Percentiles rank a stretch among this genome's conserved stretches.
phyloP scores from a whole-genome alignment of 1,140 invertebrate genomes.

The Ceratitis capitata region DNA sequence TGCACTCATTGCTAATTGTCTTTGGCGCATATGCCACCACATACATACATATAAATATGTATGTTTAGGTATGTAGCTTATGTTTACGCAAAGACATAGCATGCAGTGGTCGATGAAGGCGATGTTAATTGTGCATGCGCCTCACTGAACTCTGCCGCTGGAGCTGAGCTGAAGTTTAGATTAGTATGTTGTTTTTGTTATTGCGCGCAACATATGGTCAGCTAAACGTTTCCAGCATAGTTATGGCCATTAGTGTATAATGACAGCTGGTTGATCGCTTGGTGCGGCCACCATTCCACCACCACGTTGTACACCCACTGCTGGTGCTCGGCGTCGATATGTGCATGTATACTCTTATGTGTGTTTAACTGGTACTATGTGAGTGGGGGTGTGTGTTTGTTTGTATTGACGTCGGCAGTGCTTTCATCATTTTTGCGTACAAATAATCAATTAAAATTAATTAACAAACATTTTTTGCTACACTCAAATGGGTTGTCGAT shows the following conservation, averaged over 20 bases:
- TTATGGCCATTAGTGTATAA: conserved; percentile 1
- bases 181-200: neutral
- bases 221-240: neutral
- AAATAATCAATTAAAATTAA: conserved; percentile 38
- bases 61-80: neutral
- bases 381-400: neutral
- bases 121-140: neutral
- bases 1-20: conserved; percentile 22
- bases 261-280: neutral
- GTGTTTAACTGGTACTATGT: neutral
- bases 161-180: neutral
- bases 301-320: conserved; percentile 20
- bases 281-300: neutral
- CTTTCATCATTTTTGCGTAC: conserved; percentile 33
- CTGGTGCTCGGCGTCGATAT: neutral
- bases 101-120: neutral
- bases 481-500: neutral
- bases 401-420: neutral
- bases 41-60: neutral
- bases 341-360: neutral
- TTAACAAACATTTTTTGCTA: conserved; percentile 14
- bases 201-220: neutral
- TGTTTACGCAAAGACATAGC: neutral
- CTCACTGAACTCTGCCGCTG: conserved; percentile 12
- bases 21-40: neutral